Evolutionary conservation across 2,888 invertebrate species (phyloP).

Genomic region (Fragum whitleyi): DNA sequence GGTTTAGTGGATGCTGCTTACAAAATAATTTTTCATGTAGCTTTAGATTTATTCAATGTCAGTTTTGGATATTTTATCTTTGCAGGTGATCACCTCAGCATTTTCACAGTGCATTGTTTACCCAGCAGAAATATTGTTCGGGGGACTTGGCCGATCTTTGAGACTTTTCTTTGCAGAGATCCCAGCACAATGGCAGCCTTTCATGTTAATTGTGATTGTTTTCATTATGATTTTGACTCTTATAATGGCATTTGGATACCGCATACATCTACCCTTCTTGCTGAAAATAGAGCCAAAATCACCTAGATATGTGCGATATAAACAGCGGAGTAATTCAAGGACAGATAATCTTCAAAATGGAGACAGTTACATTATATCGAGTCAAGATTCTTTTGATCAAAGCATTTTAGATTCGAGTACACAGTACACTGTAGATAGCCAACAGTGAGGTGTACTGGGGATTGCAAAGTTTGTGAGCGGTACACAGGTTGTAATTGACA

Average conservation of each 20-base stretch:
- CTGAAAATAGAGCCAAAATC: slow-evolving; percentile 75
- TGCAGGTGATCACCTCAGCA: slow-evolving; percentile 78
- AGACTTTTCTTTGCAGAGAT: slow-evolving; percentile 77
- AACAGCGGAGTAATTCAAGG: not conserved
- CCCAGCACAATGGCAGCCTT: slow-evolving; percentile 80
- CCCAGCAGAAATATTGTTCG: slow-evolving; percentile 72
- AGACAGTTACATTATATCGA: slow-evolving; percentile 19
- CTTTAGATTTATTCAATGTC: too few species aligned
- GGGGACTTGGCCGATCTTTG: slow-evolving; percentile 74
- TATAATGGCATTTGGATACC: slow-evolving; percentile 75
- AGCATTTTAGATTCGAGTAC: slow-evolving; percentile 10
- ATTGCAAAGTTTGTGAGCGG: too few species aligned
- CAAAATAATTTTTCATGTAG: too few species aligned
- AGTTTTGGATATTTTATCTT: too few species aligned
- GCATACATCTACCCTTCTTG: slow-evolving; percentile 72
- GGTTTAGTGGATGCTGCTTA: too few species aligned
- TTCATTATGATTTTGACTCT: slow-evolving; percentile 68
- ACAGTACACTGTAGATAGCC: slow-evolving; percentile 15
- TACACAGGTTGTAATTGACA: too few species aligned
- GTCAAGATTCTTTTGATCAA: slow-evolving; percentile 18
- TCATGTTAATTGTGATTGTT: slow-evolving; percentile 68
- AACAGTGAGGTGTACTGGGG: too few species aligned
- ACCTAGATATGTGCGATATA: not conserved
- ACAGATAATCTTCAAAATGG: not conserved
- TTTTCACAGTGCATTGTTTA: slow-evolving; percentile 74